Evolutionary conservation across 2,888 invertebrate genomes (phyloP).

Genomic region (Tanypteryx hageni): DNA sequence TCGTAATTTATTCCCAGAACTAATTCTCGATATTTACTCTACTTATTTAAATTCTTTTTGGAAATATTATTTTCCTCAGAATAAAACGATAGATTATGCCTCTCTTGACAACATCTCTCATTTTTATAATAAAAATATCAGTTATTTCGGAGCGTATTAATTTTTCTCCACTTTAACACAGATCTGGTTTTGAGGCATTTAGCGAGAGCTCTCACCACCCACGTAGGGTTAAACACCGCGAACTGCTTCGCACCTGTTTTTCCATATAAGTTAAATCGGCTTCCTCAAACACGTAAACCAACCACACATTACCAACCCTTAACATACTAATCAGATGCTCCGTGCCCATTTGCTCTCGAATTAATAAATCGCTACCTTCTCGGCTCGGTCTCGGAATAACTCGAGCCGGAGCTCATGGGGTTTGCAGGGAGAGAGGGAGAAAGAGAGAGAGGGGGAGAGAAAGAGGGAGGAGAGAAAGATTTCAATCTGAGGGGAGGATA

Average conservation of each 20-base stretch:
- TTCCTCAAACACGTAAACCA: not conserved
- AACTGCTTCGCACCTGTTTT: slow-evolving; percentile 21
- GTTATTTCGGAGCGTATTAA: not conserved
- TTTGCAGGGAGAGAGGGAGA: not conserved
- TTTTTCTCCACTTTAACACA: not conserved
- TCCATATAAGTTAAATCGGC: slow-evolving; percentile 10
- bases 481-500: slow-evolving; percentile 21
- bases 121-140: not conserved
- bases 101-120: not conserved
- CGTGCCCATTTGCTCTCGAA: not conserved
- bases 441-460: not conserved
- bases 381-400: not conserved
- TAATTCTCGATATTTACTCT: too few relatives aligned
- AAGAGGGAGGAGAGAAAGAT: not conserved
- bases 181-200: not conserved
- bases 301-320: not conserved
- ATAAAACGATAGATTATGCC: not conserved
- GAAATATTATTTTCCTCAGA: too few relatives aligned
- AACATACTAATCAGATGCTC: slow-evolving; percentile 21
- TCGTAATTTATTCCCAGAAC: too few relatives aligned
- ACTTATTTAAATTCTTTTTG: too few relatives aligned
- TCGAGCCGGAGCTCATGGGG: not conserved
- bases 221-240: not conserved
- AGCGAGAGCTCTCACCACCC: not conserved
- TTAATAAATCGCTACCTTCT: slow-evolving; percentile 39